Percentiles rank a stretch among this genome's conserved stretches.
phyloP scores from a whole-genome alignment of 2,113 vertebrate species.

The Anolis sagrei region DNA sequence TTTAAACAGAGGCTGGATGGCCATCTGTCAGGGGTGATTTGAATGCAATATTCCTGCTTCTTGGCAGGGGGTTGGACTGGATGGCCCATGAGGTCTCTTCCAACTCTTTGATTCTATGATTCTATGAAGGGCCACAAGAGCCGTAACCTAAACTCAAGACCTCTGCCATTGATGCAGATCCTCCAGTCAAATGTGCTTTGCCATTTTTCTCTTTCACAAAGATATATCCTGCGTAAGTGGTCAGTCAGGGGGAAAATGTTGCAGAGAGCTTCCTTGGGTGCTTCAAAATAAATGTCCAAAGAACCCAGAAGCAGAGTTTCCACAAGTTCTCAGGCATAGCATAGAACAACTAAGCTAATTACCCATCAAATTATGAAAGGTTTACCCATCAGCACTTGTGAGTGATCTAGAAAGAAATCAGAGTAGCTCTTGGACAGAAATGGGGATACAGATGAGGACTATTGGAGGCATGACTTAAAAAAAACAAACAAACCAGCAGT shows the following conservation, averaged over 20 bases:
- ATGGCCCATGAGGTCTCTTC: too few relatives aligned
- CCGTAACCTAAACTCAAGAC: neutral
- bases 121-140: too few relatives aligned
- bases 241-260: neutral
- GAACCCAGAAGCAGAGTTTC: neutral
- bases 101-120: too few relatives aligned
- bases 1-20: too few relatives aligned
- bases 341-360: neutral
- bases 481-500: slow-evolving; percentile 2
- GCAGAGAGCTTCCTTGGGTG: too few relatives aligned
- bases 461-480: neutral
- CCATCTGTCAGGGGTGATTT: too few relatives aligned
- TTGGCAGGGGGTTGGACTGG: too few relatives aligned
- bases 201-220: neutral
- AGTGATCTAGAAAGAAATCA: neutral
- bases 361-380: too few relatives aligned
- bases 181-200: neutral
- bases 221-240: neutral
- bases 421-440: neutral
- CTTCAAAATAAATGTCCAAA: neutral
- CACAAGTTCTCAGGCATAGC: neutral
- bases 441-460: neutral
- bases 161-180: neutral
- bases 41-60: too few relatives aligned
- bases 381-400: neutral